phyloP scores from a whole-genome alignment of 2,797 vertebrate species.

The Poeciliopsis gracilis region DNA sequence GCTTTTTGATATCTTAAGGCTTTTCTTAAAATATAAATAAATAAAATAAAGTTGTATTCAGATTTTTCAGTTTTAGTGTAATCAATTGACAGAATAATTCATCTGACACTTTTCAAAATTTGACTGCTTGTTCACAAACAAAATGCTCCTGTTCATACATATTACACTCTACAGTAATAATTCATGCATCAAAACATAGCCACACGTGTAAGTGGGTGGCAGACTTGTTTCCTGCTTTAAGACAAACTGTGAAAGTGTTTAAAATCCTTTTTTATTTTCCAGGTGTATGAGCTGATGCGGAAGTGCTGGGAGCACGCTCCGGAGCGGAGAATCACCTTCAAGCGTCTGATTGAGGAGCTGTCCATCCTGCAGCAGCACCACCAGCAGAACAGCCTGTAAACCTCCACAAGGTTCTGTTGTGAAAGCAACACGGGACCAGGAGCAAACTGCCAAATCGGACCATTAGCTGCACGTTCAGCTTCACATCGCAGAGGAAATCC shows the following conservation, averaged over 20 bases:
- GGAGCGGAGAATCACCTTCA: slow-evolving; percentile 87
- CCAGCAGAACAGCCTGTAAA: slow-evolving; percentile 38
- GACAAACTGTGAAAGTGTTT: background rate
- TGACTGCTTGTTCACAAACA: too few relatives aligned
- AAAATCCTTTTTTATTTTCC: background rate
- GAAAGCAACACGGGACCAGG: slow-evolving; percentile 7
- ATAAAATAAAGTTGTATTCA: too few relatives aligned
- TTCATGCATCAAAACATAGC: too few relatives aligned
- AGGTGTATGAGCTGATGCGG: slow-evolving; percentile 93
- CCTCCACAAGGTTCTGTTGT: background rate
- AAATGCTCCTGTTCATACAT: too few relatives aligned
- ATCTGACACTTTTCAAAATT: too few relatives aligned
- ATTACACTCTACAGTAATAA: too few relatives aligned
- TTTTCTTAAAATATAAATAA: too few relatives aligned
- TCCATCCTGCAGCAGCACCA: slow-evolving; percentile 72
- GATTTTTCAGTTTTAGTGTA: too few relatives aligned
- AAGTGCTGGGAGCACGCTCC: slow-evolving; percentile 91
- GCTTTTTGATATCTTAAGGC: too few relatives aligned
- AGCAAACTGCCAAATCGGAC: slow-evolving; percentile 9
- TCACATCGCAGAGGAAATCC: slow-evolving; percentile 10
- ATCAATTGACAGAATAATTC: too few relatives aligned
- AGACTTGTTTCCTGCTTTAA: background rate
- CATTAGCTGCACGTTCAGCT: slow-evolving; percentile 25
- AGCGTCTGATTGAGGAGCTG: slow-evolving; percentile 88
- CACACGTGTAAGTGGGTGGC: too few relatives aligned